phyloP scores from a whole-genome alignment of 2,888 invertebrate species.

The Lydus trimaculatus region DNA sequence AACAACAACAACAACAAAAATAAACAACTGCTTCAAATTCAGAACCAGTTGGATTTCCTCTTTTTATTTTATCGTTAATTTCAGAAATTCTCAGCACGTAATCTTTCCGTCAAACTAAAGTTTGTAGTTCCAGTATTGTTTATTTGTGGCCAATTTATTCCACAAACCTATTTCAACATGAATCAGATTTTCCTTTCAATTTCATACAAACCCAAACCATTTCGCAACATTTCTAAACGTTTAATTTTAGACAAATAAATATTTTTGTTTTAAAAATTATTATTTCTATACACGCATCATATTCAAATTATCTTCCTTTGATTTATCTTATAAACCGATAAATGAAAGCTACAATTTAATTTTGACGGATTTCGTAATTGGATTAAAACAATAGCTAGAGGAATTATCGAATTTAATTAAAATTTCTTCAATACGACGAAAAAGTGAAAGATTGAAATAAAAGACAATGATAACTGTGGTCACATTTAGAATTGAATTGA shows the following conservation, averaged over 20 bases:
- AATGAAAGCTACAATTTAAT: neutral
- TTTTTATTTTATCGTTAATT: neutral
- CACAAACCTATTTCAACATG: neutral
- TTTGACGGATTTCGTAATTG: neutral
- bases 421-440: neutral
- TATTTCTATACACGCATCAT: neutral
- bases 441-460: too few species aligned
- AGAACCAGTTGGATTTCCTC: neutral
- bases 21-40: neutral
- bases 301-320: neutral
- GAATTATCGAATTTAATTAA: conserved; percentile 5
- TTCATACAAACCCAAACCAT: neutral
- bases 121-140: conserved; percentile 13
- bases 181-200: conserved; percentile 18
- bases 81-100: conserved; percentile 18
- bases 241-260: neutral
- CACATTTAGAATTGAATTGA: neutral
- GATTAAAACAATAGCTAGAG: neutral
- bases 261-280: neutral
- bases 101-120: conserved; percentile 10
- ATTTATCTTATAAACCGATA: neutral
- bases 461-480: neutral
- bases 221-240: neutral
- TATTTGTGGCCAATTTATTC: conserved; percentile 18
- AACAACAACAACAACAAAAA: neutral